Conservation (phyloP, 2,888 invertebrate species). For the Stictocephala bisonia region DNA sequence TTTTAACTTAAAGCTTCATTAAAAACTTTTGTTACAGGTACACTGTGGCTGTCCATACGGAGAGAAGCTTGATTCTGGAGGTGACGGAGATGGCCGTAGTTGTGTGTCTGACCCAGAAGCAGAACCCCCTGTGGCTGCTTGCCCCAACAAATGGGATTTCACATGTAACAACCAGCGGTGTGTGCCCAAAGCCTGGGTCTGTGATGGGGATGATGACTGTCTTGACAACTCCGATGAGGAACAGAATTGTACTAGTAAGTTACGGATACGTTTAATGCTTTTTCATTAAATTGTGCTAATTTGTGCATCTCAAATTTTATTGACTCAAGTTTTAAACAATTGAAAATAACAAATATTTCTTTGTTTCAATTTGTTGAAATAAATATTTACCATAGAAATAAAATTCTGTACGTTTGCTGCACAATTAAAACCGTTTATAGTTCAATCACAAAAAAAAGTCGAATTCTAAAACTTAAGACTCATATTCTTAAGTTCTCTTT, state of each 20-base stretch:
- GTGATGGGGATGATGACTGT: conserved; percentile 97
- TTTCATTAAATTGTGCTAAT: too few species aligned
- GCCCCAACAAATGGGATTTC: conserved; percentile 93
- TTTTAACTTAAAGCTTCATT: background rate
- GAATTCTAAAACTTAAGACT: too few species aligned
- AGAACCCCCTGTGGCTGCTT: conserved; percentile 89
- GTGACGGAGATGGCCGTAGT: conserved; percentile 71
- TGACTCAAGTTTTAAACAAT: too few species aligned
- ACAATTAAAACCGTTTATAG: too few species aligned
- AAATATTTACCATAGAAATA: too few species aligned
- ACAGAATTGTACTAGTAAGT: conserved; percentile 92
- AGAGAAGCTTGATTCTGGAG: conserved; percentile 73
- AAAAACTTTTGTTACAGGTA: conserved; percentile 47
- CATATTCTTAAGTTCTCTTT: too few species aligned
- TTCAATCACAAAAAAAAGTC: too few species aligned
- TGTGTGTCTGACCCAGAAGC: conserved; percentile 85
- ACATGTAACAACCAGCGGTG: conserved; percentile 91
- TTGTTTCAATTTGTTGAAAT: too few species aligned
- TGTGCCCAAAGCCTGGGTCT: conserved; percentile 94
- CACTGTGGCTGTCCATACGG: conserved; percentile 95
- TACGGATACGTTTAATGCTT: too few species aligned
- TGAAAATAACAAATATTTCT: too few species aligned
- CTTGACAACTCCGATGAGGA: conserved; percentile 95
- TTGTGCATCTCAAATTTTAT: too few species aligned
- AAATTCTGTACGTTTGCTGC: too few species aligned